Evolutionary conservation across 2,113 vertebrate species (phyloP).

Genomic region (Spheniscus mendiculus): DNA sequence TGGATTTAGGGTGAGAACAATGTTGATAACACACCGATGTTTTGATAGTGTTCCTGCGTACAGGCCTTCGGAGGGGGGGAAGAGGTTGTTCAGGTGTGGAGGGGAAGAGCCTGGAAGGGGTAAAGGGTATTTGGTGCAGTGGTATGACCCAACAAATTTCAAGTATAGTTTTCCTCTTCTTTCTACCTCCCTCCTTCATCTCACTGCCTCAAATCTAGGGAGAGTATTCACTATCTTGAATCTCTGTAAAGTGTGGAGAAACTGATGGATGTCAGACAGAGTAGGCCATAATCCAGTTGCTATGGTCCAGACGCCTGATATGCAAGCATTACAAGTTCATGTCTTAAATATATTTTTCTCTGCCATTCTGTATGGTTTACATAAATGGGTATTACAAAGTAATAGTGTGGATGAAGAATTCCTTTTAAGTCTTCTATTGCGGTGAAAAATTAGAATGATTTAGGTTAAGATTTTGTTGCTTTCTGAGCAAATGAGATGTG

Average conservation of each 20-base stretch:
- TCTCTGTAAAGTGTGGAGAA: neutral
- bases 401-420: neutral
- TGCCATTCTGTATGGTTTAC: neutral
- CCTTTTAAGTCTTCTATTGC: neutral
- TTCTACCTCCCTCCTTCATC: neutral
- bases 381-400: neutral
- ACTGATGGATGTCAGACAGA: neutral
- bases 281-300: neutral
- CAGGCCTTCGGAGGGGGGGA: neutral
- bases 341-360: neutral
- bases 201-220: neutral
- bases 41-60: rapidly evolving
- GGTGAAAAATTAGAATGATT: neutral
- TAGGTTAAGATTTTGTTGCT: neutral
- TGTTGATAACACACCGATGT: too few relatives aligned
- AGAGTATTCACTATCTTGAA: neutral
- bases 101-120: neutral
- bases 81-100: neutral
- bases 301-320: neutral
- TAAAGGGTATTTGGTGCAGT: neutral
- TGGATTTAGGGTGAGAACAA: too few relatives aligned
- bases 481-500: neutral
- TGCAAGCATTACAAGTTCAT: neutral
- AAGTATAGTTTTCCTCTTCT: neutral
- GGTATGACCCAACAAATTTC: neutral